phyloP scores from a whole-genome alignment of 2,113 vertebrate species.

The Rana temporaria region DNA sequence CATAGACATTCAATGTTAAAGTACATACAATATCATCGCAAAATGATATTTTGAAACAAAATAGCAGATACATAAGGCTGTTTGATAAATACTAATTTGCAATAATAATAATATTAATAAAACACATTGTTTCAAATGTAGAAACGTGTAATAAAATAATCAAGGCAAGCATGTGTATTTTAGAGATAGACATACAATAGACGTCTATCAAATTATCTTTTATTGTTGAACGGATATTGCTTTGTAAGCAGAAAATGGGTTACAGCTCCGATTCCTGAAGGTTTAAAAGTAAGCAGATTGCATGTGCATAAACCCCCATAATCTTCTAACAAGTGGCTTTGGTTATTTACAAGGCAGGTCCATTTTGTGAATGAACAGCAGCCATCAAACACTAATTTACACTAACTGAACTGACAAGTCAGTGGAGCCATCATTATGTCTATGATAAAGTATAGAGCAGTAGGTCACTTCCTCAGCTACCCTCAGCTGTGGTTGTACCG shows the following conservation, averaged over 20 bases:
- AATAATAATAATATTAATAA: background rate
- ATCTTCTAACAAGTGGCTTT: background rate
- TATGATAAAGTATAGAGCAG: background rate
- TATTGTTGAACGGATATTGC: no score
- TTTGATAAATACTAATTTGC: background rate
- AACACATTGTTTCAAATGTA: no score
- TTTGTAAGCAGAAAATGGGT: background rate
- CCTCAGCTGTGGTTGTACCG: background rate
- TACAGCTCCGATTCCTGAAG: conserved; percentile 10
- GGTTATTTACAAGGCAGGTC: background rate
- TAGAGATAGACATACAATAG: no score
- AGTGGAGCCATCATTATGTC: background rate
- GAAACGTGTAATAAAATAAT: no score
- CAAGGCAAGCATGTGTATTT: no score
- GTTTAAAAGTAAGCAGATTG: background rate
- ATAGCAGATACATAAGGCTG: background rate
- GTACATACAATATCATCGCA: background rate
- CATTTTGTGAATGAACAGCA: conserved; percentile 17
- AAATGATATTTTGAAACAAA: background rate
- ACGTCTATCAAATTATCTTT: no score
- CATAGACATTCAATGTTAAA: background rate
- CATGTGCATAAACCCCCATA: background rate
- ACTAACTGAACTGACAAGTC: background rate
- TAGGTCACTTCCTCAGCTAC: background rate
- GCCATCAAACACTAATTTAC: background rate